Conservation (phyloP, 2,888 invertebrate genomes). For the Himalopsyche japonica region DNA sequence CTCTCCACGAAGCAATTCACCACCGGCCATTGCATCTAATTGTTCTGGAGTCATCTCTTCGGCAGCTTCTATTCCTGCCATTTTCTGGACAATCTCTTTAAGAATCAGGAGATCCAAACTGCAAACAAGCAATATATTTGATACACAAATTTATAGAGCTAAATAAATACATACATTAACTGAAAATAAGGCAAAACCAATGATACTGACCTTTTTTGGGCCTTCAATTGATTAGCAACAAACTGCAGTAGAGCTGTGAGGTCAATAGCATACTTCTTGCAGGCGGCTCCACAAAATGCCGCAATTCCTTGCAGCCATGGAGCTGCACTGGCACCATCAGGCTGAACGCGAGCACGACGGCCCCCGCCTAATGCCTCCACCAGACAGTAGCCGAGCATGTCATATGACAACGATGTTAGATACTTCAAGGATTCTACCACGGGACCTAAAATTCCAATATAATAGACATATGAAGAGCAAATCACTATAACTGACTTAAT, state of each 20-base stretch:
- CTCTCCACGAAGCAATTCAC: conserved; percentile 92
- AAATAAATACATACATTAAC: background rate
- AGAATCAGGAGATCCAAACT: conserved; percentile 89
- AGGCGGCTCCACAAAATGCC: conserved; percentile 93
- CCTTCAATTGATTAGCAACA: conserved; percentile 95
- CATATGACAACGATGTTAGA: conserved; percentile 91
- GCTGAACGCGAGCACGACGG: conserved; percentile 76
- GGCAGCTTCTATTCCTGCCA: conserved; percentile 97
- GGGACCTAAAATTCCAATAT: conserved; percentile 58
- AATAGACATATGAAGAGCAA: background rate
- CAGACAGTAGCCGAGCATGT: conserved; percentile 93
- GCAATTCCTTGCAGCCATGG: conserved; percentile 93
- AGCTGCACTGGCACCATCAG: conserved; percentile 89
- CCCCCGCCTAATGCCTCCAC: conserved; percentile 88
- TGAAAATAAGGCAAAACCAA: background rate
- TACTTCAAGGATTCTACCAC: conserved; percentile 98
- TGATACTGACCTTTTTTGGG: conserved; percentile 81
- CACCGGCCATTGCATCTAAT: conserved; percentile 95
- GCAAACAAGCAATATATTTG: conserved; percentile 38
- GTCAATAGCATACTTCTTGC: conserved; percentile 96
- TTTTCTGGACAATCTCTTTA: conserved; percentile 97
- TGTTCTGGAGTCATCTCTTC: conserved; percentile 97
- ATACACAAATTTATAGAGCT: background rate
- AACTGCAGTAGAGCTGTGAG: conserved; percentile 94
- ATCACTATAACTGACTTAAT: too few relatives aligned